These are phyloP conservation scores for Hirtodrosophila histrioides DNA, from an alignment of 2,888 invertebrate genomes.

Conservation along the genomic window DNA sequence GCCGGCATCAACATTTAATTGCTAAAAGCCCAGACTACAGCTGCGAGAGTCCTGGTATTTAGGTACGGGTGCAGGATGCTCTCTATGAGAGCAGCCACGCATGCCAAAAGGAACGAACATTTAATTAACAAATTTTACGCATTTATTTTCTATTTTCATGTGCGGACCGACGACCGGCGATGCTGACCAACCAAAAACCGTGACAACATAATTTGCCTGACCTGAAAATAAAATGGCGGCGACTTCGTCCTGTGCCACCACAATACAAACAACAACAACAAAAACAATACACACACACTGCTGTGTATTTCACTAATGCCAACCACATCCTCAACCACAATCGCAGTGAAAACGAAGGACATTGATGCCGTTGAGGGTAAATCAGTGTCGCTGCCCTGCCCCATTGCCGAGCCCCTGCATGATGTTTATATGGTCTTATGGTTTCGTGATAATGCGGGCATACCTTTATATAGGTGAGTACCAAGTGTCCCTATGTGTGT, in stretches of 20 bases:
- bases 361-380: slow-evolving; percentile 95
- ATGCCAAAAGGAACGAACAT: slow-evolving; percentile 58
- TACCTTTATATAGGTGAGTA: slow-evolving; percentile 92
- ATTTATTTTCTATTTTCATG: slow-evolving; percentile 79
- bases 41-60: background rate
- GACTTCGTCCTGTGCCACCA: slow-evolving; percentile 23
- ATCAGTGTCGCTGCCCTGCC: slow-evolving; percentile 94
- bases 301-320: slow-evolving; percentile 30
- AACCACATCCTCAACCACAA: slow-evolving; percentile 44
- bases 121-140: slow-evolving; percentile 79
- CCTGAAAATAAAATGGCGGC: slow-evolving; percentile 48
- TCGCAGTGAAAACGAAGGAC: slow-evolving; percentile 89
- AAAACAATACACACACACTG: slow-evolving; percentile 15
- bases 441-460: slow-evolving; percentile 94
- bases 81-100: slow-evolving; percentile 37
- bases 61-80: too few relatives aligned
- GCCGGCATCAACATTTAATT: slow-evolving; percentile 77
- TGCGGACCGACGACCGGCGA: slow-evolving; percentile 19
- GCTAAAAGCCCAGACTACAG: slow-evolving; percentile 55
- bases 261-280: slow-evolving; percentile 20
- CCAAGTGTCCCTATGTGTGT: slow-evolving; percentile 1
- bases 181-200: slow-evolving; percentile 63
- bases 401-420: slow-evolving; percentile 93
- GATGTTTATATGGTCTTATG: slow-evolving; percentile 96
- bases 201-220: slow-evolving; percentile 72